phyloP scores from a whole-genome alignment of 2,888 invertebrate species.

The Theristus sp. region DNA sequence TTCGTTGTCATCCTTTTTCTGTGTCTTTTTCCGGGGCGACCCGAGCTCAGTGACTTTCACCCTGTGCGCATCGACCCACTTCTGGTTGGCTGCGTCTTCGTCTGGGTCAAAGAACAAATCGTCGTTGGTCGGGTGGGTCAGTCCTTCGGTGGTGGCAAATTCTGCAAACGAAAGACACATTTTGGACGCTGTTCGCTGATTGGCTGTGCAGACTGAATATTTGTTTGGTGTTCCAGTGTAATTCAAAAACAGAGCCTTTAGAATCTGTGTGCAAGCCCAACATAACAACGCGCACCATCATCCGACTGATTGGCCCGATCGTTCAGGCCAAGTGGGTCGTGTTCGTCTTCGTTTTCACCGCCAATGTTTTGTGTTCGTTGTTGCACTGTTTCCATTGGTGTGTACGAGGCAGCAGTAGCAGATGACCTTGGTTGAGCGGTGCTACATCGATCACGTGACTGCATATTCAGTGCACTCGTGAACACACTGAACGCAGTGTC shows the following conservation, averaged over 20 bases:
- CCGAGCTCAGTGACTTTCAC: too few species aligned
- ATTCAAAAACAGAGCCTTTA: too few species aligned
- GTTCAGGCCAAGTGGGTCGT: background rate
- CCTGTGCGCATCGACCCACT: conserved; percentile 38
- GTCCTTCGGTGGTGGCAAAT: conserved; percentile 1
- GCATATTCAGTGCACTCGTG: too few species aligned
- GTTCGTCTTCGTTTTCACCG: background rate
- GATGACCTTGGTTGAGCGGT: too few species aligned
- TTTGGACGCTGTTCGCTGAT: background rate
- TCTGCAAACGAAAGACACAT: background rate
- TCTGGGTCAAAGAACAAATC: conserved; percentile 41
- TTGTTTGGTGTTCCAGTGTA: too few species aligned
- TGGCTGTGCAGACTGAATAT: background rate
- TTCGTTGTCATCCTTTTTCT: too few species aligned
- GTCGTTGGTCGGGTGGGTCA: conserved; percentile 18
- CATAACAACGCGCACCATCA: background rate
- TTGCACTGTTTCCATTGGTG: too few species aligned
- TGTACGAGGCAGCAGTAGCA: too few species aligned
- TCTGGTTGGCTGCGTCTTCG: conserved; percentile 39
- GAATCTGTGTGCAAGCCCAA: too few species aligned
- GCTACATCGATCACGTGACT: too few species aligned
- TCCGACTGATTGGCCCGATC: background rate
- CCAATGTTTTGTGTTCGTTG: too few species aligned
- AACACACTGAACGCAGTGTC: conserved; percentile 13
- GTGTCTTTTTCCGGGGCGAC: too few species aligned